Percentiles rank a stretch among this genome's conserved stretches.
phyloP scores from a whole-genome alignment of 2,113 vertebrate species.

The Pollimyrus isidori region DNA sequence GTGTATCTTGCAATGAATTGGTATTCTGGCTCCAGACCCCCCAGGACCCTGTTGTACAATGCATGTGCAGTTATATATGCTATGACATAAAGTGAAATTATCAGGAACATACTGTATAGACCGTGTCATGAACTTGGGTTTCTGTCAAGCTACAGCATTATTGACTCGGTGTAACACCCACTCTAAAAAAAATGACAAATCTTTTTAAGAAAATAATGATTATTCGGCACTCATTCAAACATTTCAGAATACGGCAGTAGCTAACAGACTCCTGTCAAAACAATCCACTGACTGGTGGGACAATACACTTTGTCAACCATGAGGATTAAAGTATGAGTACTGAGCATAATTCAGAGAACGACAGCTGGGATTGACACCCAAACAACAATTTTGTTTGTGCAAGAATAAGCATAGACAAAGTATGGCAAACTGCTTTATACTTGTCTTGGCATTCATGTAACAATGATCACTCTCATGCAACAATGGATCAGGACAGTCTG shows the following conservation, averaged over 20 bases:
- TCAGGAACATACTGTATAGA: background rate
- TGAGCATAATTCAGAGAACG: conserved; percentile 12
- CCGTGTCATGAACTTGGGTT: background rate
- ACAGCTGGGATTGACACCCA: conserved; percentile 12
- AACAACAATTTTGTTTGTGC: conserved; percentile 14
- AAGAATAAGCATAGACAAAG: conserved; percentile 3
- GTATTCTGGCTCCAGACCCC: background rate
- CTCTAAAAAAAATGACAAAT: background rate
- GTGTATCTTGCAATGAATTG: background rate
- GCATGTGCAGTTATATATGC: background rate
- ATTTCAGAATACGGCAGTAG: background rate
- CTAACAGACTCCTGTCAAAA: conserved; percentile 22
- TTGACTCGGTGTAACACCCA: conserved; percentile 3
- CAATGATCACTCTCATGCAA: conserved; percentile 1
- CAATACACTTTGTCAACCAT: conserved; percentile 21
- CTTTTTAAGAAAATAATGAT: conserved; percentile 20
- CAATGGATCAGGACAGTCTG: background rate
- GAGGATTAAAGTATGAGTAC: background rate
- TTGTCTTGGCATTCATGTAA: conserved; percentile 2
- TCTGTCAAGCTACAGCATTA: conserved; percentile 14
- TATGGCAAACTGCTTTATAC: background rate
- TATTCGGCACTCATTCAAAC: conserved; percentile 19
- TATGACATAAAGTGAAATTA: background rate
- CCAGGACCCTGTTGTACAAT: background rate
- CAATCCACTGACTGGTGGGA: conserved; percentile 17